Base-by-base conservation (phyloP, 2,888 invertebrate genomes). In the Nycteola revayana region DNA sequence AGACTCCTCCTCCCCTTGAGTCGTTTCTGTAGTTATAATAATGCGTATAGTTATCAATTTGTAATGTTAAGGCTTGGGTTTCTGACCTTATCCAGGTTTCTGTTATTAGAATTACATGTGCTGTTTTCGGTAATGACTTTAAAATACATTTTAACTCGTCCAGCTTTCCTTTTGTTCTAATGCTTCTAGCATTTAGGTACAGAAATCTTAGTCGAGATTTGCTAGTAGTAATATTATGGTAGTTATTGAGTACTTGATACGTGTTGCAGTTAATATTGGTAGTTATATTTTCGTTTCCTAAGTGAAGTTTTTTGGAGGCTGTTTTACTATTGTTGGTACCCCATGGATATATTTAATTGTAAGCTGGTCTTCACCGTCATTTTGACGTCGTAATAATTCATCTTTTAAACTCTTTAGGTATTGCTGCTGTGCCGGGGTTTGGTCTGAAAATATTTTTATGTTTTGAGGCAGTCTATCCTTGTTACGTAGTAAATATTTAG, bases 291-390 rank as follows among this genome's bases (percentile, higher is more conserved):
- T 26, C 21, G 26, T 26, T 32, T 4, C 6, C 18, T 18, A 18
- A 7, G 9, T 32, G 7, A 6, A 32, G 25, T 32, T 32, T 32
- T 32, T 32, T 32, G 32, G 2, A 11, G 25, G 9, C 1, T 32
- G 9, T 21, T 32, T 32, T 21, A 32, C 7, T 9, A 32, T 32
- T 20, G 25, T 32, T 9, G 32, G 32, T 11, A 10, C 9, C n/a
- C 32, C 32, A 9, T 32, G 21, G 7, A 32, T 32, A 7, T 32
- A 32, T 32, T 32, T 32, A 7, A 32, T 32, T 6, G 25, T 32
- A 7, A 32, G 10, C 1, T 32, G 8, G 6, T n/a, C 3, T 9
- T 32, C 32, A n/a, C 32, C 21, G 7, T 32, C 11, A 21, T 14
- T 24, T 31, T 31, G 23, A 4, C 30, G 23, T 3, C 24, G 24